These are phyloP conservation scores for Heliopora coerulea DNA, from an alignment of 92 coral and sea anemone genomes.

Conservation along the genomic window DNA sequence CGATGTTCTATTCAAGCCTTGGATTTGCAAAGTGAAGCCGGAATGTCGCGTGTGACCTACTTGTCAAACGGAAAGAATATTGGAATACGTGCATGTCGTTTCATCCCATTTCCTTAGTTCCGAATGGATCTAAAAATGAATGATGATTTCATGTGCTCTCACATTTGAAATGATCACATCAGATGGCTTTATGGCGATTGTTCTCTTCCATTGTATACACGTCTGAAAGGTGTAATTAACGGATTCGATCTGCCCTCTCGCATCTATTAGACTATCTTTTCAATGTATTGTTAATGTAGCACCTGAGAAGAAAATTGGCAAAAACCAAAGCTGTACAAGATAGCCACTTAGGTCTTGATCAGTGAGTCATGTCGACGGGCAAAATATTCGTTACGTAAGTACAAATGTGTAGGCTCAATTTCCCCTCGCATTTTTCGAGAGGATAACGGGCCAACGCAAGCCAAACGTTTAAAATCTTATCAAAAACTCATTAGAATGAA, in stretches of 20 bases:
- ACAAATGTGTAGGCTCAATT: too few relatives aligned
- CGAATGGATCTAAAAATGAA: slow-evolving; percentile 32
- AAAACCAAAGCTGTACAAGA: background rate
- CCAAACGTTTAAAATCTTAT: background rate
- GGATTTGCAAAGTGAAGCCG: background rate
- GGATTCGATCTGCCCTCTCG: background rate
- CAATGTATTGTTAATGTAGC: slow-evolving; percentile 2
- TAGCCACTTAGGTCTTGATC: background rate
- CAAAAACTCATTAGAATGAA: slow-evolving; percentile 10
- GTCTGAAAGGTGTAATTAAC: slow-evolving; percentile 28
- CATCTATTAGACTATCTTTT: background rate
- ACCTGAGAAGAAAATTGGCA: slow-evolving; percentile 13
- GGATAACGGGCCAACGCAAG: background rate
- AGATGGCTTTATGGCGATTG: background rate
- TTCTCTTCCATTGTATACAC: slow-evolving; percentile 17
- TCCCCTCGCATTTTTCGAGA: too few relatives aligned
- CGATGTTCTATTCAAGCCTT: background rate
- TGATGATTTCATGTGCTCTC: slow-evolving; percentile 26
- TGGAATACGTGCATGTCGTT: slow-evolving; percentile 5
- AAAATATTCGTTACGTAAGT: too few relatives aligned
- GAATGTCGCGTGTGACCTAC: slow-evolving; percentile 21
- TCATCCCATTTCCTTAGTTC: slow-evolving; percentile 27
- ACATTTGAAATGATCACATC: background rate
- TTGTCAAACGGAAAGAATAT: slow-evolving; percentile 30
- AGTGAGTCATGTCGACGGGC: too few relatives aligned